Evolutionary conservation across 1,140 invertebrate species (phyloP), one percentile per base, ranked within the genome.

Genomic region (Drepana arcuata): DNA sequence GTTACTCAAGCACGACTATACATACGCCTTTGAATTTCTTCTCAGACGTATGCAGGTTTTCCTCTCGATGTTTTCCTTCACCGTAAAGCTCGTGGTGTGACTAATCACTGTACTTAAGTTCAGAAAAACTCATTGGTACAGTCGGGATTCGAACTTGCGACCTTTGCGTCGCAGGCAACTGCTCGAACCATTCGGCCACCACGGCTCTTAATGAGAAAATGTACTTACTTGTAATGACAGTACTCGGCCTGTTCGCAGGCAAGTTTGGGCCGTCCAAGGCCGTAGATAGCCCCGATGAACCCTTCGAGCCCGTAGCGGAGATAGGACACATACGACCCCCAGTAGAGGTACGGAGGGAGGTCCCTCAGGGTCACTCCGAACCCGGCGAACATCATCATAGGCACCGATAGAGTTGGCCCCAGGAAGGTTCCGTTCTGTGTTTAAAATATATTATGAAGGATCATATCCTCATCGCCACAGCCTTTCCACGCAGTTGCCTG

Each of bases 251-350:
- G 73, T 7, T 75, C 61, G 61, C 92, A 94, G 0, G 84, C 81
- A 6, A 95, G 68, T 3, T 73, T 85, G 0, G 84, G 72, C 36
- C 95, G 83, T 48, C 93, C 80, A 21, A 90, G 67, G 0, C 94
- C 93, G 57, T 96, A 97, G 32, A 97, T 92, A 2, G 93, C 89
- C n/a, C 87, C 85, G 9, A 94, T 88, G 24, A 86, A 86, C 29
- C 94, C 93, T 82, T 97, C 95, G n/a, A 96, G 85, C 2, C 92
- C 92, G 61, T 95, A 97, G 56, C 94, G 85, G 13, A 96, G 78
- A 62, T 95, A 97, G 10, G 93, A 95, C 26, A 95, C 78, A 56
- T 96, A 93, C 14, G 91, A 94, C 0, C 95, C 91, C 93, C 94
- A 96, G 55, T 91, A 88, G 0, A 97, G 74, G 62, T 95, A 95